Base-by-base conservation (phyloP, 2,113 vertebrate genomes). In the Nibea albiflora region DNA sequence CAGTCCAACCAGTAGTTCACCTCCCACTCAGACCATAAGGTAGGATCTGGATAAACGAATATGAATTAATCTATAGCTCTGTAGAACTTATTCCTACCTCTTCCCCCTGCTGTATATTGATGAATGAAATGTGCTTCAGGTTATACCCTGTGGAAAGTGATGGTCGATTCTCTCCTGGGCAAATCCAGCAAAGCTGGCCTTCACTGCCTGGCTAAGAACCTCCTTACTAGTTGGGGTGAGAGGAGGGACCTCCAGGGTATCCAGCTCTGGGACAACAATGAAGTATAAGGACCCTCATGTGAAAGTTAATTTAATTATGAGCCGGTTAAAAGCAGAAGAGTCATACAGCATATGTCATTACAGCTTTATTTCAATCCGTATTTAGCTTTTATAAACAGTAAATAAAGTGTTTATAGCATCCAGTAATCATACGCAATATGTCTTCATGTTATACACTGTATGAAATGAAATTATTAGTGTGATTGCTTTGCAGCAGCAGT, bases 201-300 rank as follows among this genome's bases (percentile, higher is more conserved):
- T 83, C 62, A 95, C 53, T 0, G 91, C 94, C 86, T 89, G 88
- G 72, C 91, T 93, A 1, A 95, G 85, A 54, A 95, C 89, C 80
- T 94, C 94, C 76, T 94, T 94, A 78, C 93, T 95, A 78, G 91
- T 93, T 0, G 94, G 94, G n/a, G 93, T 94, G 52, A 94, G 92
- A 20, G 93, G 92, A 11, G 94, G 93, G 4, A 94, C 91, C 57
- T 94, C 93, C 69, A 94, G 76, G 58, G 66, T 28, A 16, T 95
- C 93, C 46, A 87, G 61, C 64, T 92, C 94, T 93, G 73, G 26
- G 60, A 86, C 50, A 73, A 4, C 16, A 20, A 26, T 4, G 31
- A 15, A 49, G 31, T 3, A 73, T 9, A 7, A 14, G 26, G 4
- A 17, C 11, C 9, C n/a, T 54, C 0, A 11, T n/a, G 49, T 46